Evolutionary conservation across 92 coral and sea anemone species (phyloP).

Genomic region (Zoanthus solanderi): DNA sequence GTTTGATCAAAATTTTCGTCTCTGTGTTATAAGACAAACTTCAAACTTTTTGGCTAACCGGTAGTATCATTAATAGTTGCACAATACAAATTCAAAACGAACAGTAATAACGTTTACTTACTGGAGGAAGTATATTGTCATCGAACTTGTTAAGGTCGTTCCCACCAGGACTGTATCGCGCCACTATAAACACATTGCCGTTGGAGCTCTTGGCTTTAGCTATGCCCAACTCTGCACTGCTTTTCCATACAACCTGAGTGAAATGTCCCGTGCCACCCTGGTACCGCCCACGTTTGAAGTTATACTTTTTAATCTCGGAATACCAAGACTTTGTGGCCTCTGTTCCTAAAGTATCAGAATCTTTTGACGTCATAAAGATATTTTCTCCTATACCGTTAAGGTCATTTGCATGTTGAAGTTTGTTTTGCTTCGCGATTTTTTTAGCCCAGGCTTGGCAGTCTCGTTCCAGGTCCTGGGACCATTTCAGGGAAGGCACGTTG

Average conservation of each 20-base stretch:
- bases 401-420: not conserved
- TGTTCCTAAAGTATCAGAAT: not conserved
- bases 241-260: not conserved
- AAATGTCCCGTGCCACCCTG: not conserved
- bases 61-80: no score
- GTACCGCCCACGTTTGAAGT: not conserved
- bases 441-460: not conserved
- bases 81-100: no score
- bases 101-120: not conserved
- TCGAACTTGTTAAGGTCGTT: slow-evolving; percentile 1
- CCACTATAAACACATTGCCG: not conserved
- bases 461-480: not conserved
- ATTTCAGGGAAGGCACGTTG: not conserved
- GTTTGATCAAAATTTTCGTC: no score
- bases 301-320: not conserved
- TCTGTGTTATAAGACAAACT: no score
- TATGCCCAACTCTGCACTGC: slow-evolving; percentile 5
- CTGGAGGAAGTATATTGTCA: not conserved
- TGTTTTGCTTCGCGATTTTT: not conserved
- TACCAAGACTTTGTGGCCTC: not conserved
- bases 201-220: not conserved
- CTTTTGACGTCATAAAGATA: not conserved
- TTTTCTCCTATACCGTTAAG: not conserved
- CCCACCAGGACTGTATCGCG: slow-evolving; percentile 2
- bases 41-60: no score